These are phyloP conservation scores for Aspidoscelis tigris DNA, from an alignment of 2,113 vertebrate species.

Conservation along the genomic window DNA sequence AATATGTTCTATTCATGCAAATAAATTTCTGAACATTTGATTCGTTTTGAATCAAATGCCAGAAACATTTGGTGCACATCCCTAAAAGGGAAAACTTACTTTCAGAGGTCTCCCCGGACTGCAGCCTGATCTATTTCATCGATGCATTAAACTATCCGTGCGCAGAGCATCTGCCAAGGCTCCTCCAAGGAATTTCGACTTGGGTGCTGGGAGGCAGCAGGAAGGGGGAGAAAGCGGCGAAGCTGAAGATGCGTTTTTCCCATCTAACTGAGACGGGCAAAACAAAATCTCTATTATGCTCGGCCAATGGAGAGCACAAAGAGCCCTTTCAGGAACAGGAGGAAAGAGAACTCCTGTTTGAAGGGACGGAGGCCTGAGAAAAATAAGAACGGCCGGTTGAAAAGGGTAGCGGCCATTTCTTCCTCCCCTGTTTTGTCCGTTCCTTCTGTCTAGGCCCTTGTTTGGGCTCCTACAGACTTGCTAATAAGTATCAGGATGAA, in stretches of 20 bases:
- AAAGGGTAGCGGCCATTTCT: neutral
- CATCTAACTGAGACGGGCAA: too few species aligned
- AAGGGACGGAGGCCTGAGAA: neutral
- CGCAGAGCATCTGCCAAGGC: neutral
- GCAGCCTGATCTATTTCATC: neutral
- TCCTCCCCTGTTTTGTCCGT: neutral
- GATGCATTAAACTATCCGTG: neutral
- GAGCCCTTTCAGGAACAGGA: neutral
- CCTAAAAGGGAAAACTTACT: neutral
- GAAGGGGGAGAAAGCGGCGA: neutral
- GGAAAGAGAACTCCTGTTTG: neutral
- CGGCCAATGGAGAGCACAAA: neutral
- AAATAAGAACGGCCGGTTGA: neutral
- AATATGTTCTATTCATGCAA: too few species aligned
- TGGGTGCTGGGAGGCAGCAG: neutral
- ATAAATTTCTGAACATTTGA: too few species aligned
- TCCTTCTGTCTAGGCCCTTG: too few species aligned
- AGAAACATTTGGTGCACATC: too few species aligned
- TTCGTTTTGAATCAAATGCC: too few species aligned
- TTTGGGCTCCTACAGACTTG: too few species aligned
- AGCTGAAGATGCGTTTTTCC: neutral
- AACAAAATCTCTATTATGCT: conserved; percentile 16
- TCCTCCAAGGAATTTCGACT: neutral
- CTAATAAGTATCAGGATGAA: too few species aligned
- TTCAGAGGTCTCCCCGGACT: neutral